Conservation (phyloP, 2,113 vertebrate species). For the Platanista minor region DNA sequence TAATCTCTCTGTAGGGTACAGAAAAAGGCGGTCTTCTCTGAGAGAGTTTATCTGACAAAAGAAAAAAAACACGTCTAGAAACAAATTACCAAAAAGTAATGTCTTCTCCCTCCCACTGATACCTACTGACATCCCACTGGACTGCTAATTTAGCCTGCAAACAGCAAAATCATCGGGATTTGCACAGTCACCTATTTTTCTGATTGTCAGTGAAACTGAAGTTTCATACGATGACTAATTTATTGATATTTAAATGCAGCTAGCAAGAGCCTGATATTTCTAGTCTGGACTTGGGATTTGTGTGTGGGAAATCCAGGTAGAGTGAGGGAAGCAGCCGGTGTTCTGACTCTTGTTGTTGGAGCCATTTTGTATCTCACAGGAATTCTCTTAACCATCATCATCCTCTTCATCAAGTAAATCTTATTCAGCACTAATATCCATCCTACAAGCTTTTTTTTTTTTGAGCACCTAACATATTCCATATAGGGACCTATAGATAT, state of each 20-base stretch:
- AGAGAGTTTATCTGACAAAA: slow-evolving; percentile 28
- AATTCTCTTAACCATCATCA: not conserved
- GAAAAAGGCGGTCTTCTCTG: not conserved
- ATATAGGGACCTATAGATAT: not conserved
- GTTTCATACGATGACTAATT: not conserved
- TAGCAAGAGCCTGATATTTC: not conserved
- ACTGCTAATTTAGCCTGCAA: slow-evolving; percentile 3
- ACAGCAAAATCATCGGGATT: not conserved
- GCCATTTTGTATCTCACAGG: not conserved
- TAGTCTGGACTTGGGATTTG: not conserved
- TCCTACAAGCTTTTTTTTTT: not conserved
- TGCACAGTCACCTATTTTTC: slow-evolving; percentile 10
- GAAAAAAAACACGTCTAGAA: not conserved
- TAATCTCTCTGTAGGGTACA: slow-evolving; percentile 49
- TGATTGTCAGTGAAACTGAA: not conserved
- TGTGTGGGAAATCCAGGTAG: not conserved
- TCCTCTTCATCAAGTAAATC: not conserved
- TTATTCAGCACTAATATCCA: not conserved
- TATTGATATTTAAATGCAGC: not conserved
- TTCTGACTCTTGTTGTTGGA: not conserved
- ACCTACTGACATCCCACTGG: slow-evolving; percentile 5
- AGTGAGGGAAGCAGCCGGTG: not conserved
- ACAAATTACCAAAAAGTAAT: slow-evolving; percentile 54
- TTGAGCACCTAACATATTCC: not conserved
- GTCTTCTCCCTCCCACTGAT: slow-evolving; percentile 19